Base-by-base conservation (phyloP, 2,888 invertebrate species). In the Leptinotarsa haldemani region DNA sequence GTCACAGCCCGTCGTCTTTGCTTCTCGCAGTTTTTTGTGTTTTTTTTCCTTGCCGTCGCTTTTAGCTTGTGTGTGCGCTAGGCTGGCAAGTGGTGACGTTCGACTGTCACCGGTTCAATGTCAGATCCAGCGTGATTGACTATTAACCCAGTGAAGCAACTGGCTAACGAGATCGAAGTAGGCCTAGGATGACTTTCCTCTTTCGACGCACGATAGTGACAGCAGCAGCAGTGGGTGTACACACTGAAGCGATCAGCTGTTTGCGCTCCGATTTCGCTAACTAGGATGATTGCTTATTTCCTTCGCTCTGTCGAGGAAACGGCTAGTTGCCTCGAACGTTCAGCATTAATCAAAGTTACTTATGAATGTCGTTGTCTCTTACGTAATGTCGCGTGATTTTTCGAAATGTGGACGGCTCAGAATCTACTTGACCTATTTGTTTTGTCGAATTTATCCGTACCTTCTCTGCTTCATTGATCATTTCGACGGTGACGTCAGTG, bases 1-100 rank as follows among this genome's bases (percentile, higher is more conserved):
- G 90, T 65, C 68, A 30, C 20, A 70, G 18, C 69, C 69, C 67
- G 73, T 75, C 70, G 46, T 30, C 61, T 30, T 53, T 46, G 56
- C 47, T n/a, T 15, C 16, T 53, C 66, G 65, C 64, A 71, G 70
- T 56, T 58, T 56, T 58, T 71, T 68, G 73, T 70, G 63, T 74
- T 70, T 71, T 69, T 74, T 63, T 58, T 68, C 0, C 16, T 56
- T 56, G 1, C 13, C 20, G 20, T 12, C 20, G 53, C 30, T 25
- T 52, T 12, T n/a, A 12, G 53, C 53, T 20, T 56, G 15, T 18
- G 18, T 30, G 53, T 56, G n/a, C 40, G 61, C 16, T 30, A 16
- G 53, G 53, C 25, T 47, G 53, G 58, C 71, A 40, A 40, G 40
- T 40, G 58, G 52, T 71, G 74, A 74, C 74, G 74, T 71, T 63